Evolutionary conservation across 2,888 invertebrate species (phyloP).

Genomic region (Petrolisthes cinctipes): DNA sequence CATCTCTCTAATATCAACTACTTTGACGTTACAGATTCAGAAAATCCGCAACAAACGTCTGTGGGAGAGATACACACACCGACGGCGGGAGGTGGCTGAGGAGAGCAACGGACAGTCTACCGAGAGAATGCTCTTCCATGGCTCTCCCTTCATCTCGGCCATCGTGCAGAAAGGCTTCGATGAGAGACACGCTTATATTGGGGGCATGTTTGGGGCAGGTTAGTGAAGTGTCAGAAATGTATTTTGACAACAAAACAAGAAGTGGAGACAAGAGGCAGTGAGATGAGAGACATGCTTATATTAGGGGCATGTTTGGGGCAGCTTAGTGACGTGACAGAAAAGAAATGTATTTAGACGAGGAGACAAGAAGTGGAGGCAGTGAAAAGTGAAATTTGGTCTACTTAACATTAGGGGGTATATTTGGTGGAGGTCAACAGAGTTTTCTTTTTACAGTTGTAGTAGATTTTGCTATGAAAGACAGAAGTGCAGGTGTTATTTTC

Average conservation of each 20-base stretch:
- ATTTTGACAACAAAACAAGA: too few species aligned
- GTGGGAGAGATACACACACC: constrained; percentile 93
- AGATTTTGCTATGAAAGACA: too few species aligned
- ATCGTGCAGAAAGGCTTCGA: constrained; percentile 99
- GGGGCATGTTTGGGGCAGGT: constrained; percentile 80
- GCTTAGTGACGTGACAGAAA: constrained; percentile 69
- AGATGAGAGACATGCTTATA: constrained; percentile 91
- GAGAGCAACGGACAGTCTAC: constrained; percentile 83
- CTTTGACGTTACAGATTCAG: constrained; percentile 80
- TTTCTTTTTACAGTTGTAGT: too few species aligned
- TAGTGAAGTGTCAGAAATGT: constrained; percentile 48
- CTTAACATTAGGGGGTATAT: too few species aligned
- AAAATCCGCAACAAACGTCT: constrained; percentile 94
- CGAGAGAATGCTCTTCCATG: constrained; percentile 96
- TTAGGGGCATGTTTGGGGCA: constrained; percentile 83
- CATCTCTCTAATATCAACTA: background rate
- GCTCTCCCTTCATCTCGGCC: constrained; percentile 96
- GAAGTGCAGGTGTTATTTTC: too few species aligned
- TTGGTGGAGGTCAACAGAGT: too few species aligned
- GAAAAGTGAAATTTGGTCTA: too few species aligned
- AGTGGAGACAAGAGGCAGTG: too few species aligned
- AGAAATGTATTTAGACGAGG: too few species aligned
- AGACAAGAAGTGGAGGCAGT: too few species aligned
- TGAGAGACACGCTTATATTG: constrained; percentile 96
- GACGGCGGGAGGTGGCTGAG: constrained; percentile 89